A percentile compares a stretch with the other conserved stretches of the same genome.
These are phyloP conservation scores for Mythimna impura DNA, from an alignment of 2,888 invertebrate genomes.

Conservation along the genomic window DNA sequence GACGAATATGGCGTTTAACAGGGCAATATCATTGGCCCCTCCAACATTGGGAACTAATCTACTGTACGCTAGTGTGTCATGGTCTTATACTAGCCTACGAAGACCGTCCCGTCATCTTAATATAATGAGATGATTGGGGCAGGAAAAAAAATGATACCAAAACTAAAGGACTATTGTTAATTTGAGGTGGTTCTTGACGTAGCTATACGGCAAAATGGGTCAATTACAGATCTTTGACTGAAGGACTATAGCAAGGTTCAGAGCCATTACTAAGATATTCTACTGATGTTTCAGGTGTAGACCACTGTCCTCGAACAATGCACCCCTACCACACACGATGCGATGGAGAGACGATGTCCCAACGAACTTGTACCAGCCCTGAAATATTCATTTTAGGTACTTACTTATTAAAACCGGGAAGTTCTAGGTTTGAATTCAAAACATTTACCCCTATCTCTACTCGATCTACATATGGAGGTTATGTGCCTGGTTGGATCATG, in stretches of 20 bases:
- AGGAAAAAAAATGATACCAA: neutral
- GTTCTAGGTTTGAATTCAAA: too few species aligned
- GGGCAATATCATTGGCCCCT: constrained; percentile 8
- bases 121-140: neutral
- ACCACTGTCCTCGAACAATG: constrained; percentile 77
- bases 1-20: neutral
- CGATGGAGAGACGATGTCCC: constrained; percentile 76
- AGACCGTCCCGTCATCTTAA: neutral
- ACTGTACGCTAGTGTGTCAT: neutral
- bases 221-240: neutral
- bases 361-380: constrained; percentile 75
- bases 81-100: neutral
- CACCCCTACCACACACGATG: constrained; percentile 83
- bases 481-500: too few species aligned
- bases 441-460: too few species aligned
- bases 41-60: neutral
- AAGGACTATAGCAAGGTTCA: neutral
- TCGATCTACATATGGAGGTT: too few species aligned
- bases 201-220: neutral
- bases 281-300: constrained; percentile 74
- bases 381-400: constrained; percentile 71
- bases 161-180: neutral
- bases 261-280: neutral
- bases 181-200: neutral
- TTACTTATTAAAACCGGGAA: too few species aligned